Evolutionary conservation across 2,888 invertebrate species (phyloP).

Genomic region (Netelia melanura): DNA sequence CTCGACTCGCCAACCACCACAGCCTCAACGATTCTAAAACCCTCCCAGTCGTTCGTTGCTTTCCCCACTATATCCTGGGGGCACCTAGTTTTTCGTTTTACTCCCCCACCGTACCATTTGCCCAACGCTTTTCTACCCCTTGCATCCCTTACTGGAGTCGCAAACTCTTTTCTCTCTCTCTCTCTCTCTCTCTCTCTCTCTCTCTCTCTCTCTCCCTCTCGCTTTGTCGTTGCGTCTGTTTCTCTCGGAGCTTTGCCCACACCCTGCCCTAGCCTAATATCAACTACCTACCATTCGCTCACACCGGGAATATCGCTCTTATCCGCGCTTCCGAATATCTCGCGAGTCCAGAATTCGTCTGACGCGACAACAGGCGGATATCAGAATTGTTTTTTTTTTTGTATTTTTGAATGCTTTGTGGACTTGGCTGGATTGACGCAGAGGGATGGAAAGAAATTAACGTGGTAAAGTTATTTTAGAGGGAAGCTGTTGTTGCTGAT

Average conservation of each 20-base stretch:
- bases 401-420: not conserved
- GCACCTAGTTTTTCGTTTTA: constrained; percentile 64
- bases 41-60: constrained; percentile 42
- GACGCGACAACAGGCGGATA: constrained; percentile 40
- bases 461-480: not conserved
- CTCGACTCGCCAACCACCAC: constrained; percentile 8
- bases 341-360: constrained; percentile 44
- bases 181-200: too few species aligned
- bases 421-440: not conserved
- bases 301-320: not conserved
- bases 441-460: not conserved
- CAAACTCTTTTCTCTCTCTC: constrained; percentile 36
- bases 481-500: not conserved
- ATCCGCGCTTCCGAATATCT: constrained; percentile 54
- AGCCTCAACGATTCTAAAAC: constrained; percentile 33
- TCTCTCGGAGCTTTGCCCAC: constrained; percentile 41
- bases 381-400: not conserved
- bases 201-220: constrained; percentile 1
- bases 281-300: constrained; percentile 47
- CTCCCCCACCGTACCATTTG: constrained; percentile 40
- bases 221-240: constrained; percentile 14
- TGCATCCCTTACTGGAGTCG: constrained; percentile 20
- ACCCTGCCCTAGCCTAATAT: constrained; percentile 73
- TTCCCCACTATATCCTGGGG: constrained; percentile 56
- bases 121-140: constrained; percentile 13